Conservation (phyloP, 2,888 invertebrate genomes). For the Sepioteuthis lessoniana region DNA sequence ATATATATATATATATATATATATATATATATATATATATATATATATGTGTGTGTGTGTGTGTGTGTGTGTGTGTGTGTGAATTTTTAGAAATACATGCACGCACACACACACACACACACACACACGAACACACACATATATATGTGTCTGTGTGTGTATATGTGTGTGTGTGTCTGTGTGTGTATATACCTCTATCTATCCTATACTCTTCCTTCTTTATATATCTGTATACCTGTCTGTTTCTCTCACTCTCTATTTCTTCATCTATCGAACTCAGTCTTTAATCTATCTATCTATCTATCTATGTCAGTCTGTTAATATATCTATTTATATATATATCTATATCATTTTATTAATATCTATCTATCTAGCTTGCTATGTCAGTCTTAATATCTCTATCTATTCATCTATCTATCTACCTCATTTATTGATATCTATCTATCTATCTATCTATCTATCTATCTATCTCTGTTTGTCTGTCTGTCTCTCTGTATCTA, state of each 20-base stretch:
- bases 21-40: background rate
- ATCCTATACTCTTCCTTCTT: too few relatives aligned
- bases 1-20: slow-evolving; percentile 41
- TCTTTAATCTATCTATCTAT: too few relatives aligned
- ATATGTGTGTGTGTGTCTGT: background rate
- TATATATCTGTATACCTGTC: too few relatives aligned
- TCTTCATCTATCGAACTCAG: too few relatives aligned
- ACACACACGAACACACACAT: background rate
- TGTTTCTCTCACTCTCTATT: too few relatives aligned
- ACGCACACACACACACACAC: background rate
- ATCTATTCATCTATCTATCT: background rate
- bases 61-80: background rate
- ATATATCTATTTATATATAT: slow-evolving; percentile 8
- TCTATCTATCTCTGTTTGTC: too few relatives aligned
- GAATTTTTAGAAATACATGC: background rate
- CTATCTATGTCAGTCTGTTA: background rate
- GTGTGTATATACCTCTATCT: background rate
- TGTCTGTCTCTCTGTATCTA: too few relatives aligned
- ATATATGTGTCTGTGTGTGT: background rate
- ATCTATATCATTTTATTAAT: background rate
- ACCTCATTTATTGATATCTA: too few relatives aligned
- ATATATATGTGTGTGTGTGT: slow-evolving; percentile 41
- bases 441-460: too few relatives aligned
- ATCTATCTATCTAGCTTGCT: too few relatives aligned
- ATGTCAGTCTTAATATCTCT: background rate